Evolutionary conservation across 1,140 invertebrate genomes (phyloP).

Genomic region (Ctenoplectra terminalis): DNA sequence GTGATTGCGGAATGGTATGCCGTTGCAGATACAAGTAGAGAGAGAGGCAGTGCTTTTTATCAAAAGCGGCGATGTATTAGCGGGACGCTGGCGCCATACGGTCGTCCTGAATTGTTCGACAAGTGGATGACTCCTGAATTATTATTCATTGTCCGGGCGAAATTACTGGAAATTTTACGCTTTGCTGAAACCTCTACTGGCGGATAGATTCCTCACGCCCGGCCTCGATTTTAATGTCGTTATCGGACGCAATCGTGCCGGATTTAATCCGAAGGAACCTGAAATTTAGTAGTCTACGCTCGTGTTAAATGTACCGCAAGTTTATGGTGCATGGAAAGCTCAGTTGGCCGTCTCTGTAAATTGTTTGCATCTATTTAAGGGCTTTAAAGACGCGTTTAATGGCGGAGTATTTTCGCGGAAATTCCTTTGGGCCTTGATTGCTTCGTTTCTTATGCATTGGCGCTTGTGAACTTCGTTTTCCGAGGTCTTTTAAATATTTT

Average conservation of each 20-base stretch:
- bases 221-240: conserved; percentile 7
- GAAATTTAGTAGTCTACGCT: background rate
- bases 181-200: conserved; percentile 12
- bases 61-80: conserved; percentile 33
- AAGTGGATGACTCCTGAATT: conserved; percentile 34
- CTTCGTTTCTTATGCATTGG: background rate
- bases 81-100: conserved; percentile 18
- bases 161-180: conserved; percentile 47
- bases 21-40: conserved; percentile 29
- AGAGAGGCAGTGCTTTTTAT: conserved; percentile 22
- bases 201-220: background rate
- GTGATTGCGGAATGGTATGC: conserved; percentile 40
- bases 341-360: background rate
- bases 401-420: background rate
- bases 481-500: too few relatives aligned
- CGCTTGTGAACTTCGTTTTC: background rate
- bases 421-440: background rate
- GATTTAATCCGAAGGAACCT: background rate
- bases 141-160: conserved; percentile 35
- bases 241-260: background rate
- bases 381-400: background rate
- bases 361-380: background rate
- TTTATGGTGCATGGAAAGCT: background rate
- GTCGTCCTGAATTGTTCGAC: conserved; percentile 30
- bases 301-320: background rate